Percentiles rank a stretch among this genome's conserved stretches.
Conservation (phyloP, 2,797 vertebrate species). For the Odontamblyopus lacepedii region DNA sequence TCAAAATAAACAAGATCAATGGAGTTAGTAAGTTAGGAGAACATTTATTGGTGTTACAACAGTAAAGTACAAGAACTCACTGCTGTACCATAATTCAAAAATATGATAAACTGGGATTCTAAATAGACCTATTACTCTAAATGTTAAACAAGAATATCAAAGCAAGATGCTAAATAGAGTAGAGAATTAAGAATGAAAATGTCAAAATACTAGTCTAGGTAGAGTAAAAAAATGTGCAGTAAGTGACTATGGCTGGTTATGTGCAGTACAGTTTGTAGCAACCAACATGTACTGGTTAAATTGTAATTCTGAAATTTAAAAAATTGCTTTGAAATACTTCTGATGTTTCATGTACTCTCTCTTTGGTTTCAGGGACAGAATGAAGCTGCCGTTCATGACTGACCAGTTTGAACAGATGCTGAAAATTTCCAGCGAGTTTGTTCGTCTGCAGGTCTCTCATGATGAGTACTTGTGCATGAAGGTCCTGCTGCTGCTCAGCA, state of each 20-base stretch:
- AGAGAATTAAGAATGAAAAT: not conserved
- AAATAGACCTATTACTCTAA: not conserved
- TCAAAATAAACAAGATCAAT: not conserved
- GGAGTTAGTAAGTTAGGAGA: not conserved
- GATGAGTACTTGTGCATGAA: constrained; percentile 99
- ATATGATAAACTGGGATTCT: not conserved
- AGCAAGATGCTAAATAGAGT: not conserved
- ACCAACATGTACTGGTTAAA: not conserved
- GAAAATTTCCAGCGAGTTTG: constrained; percentile 90
- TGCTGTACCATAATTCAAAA: not conserved
- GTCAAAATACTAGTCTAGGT: not conserved
- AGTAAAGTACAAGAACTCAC: not conserved
- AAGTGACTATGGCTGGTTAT: not conserved
- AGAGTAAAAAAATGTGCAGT: not conserved
- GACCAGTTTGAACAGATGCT: constrained; percentile 96
- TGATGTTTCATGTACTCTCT: constrained; percentile 1
- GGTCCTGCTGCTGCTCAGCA: constrained; percentile 94
- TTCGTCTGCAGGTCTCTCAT: constrained; percentile 93
- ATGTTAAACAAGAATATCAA: not conserved
- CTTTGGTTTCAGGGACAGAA: constrained; percentile 82
- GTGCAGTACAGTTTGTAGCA: not conserved
- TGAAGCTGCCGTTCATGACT: constrained; percentile 93
- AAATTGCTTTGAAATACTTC: not conserved
- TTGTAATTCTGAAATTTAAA: too few relatives aligned
- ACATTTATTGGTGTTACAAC: not conserved